phyloP scores from a whole-genome alignment of 37 sponge, comb jelly and placozoan species.

The Theonella swinhoei region DNA sequence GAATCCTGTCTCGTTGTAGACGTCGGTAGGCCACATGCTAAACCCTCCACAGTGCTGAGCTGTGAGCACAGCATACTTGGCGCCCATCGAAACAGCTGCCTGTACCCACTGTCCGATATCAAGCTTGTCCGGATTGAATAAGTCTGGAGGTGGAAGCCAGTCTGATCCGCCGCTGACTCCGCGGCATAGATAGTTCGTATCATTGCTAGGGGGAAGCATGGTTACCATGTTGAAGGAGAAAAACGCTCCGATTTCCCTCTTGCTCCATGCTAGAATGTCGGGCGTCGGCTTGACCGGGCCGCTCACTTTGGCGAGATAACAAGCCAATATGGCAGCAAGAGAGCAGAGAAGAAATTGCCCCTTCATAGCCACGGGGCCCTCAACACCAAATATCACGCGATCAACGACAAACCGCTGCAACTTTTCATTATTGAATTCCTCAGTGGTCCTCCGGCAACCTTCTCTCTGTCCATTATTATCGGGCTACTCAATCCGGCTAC shows the following conservation, averaged over 20 bases:
- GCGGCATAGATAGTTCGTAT: slow-evolving; percentile 62
- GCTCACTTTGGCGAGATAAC: not conserved
- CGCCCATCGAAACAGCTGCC: slow-evolving; percentile 29
- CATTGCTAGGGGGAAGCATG: slow-evolving; percentile 2
- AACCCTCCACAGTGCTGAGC: slow-evolving; percentile 77
- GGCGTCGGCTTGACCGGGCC: slow-evolving; percentile 30
- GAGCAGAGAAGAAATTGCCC: not conserved
- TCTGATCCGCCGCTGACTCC: slow-evolving; percentile 41
- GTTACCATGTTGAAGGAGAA: slow-evolving; percentile 60
- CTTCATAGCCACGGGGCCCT: too few relatives aligned
- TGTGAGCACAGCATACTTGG: slow-evolving; percentile 56
- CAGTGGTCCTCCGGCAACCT: too few relatives aligned
- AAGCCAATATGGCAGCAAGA: not conserved
- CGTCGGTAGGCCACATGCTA: slow-evolving; percentile 69
- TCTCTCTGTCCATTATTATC: too few relatives aligned
- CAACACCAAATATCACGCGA: too few relatives aligned
- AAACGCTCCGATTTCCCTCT: slow-evolving; percentile 50
- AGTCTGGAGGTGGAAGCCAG: slow-evolving; percentile 21
- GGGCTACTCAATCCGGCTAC: too few relatives aligned
- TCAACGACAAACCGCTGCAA: too few relatives aligned
- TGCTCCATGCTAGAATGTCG: slow-evolving; percentile 55
- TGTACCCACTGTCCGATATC: slow-evolving; percentile 47
- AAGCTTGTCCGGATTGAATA: slow-evolving; percentile 35
- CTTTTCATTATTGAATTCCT: too few relatives aligned
- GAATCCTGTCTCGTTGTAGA: slow-evolving; percentile 38